A percentile compares a stretch with the other conserved stretches of the same genome.
Conservation (phyloP, 2,888 invertebrate genomes). For the Tipula vernalis region DNA sequence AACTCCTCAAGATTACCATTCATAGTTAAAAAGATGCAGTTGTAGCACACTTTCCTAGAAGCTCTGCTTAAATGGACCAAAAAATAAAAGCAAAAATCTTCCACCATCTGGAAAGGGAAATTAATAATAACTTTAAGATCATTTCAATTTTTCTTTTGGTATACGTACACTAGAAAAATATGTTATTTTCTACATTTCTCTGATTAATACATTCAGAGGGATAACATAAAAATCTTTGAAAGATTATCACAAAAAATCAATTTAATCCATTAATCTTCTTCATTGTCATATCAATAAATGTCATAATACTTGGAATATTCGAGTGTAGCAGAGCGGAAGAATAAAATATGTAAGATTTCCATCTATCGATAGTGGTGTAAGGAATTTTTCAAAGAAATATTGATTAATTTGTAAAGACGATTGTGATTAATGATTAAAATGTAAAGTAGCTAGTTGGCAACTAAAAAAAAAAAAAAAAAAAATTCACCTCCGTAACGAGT, state of each 20-base stretch:
- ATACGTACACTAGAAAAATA: background rate
- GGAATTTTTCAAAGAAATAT: background rate
- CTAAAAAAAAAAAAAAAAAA: background rate
- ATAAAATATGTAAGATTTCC: background rate
- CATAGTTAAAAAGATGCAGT: no score
- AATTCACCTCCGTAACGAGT: background rate
- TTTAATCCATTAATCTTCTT: background rate
- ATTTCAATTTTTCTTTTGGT: background rate
- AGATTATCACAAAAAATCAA: background rate
- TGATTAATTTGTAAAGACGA: background rate
- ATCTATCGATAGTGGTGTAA: background rate
- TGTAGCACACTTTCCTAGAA: no score
- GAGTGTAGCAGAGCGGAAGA: background rate
- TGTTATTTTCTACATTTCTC: background rate
- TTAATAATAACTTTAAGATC: background rate
- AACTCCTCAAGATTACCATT: no score
- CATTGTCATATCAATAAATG: background rate
- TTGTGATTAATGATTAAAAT: background rate
- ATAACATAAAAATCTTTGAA: background rate
- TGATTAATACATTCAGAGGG: background rate
- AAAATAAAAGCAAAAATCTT: background rate
- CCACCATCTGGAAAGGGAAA: background rate
- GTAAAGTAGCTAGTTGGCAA: background rate
- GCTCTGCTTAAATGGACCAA: background rate
- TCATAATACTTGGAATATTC: background rate